Base-by-base conservation (phyloP, 2,888 invertebrate genomes). In the Sipha maydis region DNA sequence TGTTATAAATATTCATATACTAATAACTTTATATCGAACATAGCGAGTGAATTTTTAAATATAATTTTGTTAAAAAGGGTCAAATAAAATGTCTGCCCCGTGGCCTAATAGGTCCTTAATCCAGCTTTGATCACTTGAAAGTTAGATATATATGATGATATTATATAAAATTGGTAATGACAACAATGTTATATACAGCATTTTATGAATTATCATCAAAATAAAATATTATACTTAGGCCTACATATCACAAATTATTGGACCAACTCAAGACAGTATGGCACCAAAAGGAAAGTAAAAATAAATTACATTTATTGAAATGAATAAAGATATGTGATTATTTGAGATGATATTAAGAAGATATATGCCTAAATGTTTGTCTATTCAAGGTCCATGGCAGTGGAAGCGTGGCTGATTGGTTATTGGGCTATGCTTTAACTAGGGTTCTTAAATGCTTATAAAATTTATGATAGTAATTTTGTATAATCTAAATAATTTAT, bases 321-420 rank as follows among this genome's bases (percentile, higher is more conserved):
- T 85, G 41, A 19, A 41, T 80, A 80, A 73, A 79, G 86, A 79
- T 86, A 86, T 86, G 86, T 85, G 1, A 78, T 69, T 61, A 69
- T 34, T 69, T 80, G 73, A 73, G 28, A 79, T 71, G 79, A 86
- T 73, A 86, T 77, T 41, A 61, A 4, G 7, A 25, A 14, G 28
- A 61, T 56, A 34, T 71, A 73, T n/a, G 75, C 28, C 54, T 75
- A 76, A 76, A 84, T 31, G 41, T 86, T 56, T 86, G 73, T 71
- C 71, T 86, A 41, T 86, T 80, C 86, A 86, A 79, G 38, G 79
- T 79, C 79, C 79, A 86, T 86, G 86, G 86, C 86, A 86, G 86
- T 86, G 79, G 79, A 86, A 86, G 79, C 79, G 86, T 86, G 79
- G 86, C 86, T 86, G 86, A 86, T 86, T 86, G 79, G 61, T 86